Conservation (phyloP, 1,140 invertebrate genomes). For the Bemisia tabaci region DNA sequence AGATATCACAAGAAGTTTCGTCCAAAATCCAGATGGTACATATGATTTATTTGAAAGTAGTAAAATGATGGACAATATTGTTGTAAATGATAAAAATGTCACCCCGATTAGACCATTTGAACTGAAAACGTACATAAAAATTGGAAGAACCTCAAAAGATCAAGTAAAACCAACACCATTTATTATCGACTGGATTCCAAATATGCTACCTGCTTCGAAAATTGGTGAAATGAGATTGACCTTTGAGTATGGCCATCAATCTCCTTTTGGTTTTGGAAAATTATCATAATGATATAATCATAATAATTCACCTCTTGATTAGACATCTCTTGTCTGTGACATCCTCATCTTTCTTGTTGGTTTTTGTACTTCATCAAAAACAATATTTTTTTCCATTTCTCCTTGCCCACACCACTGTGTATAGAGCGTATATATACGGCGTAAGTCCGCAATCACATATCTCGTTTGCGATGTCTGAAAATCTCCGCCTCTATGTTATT, state of each 20-base stretch:
- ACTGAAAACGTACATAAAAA: slow-evolving; percentile 54
- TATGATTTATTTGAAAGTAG: slow-evolving; percentile 44
- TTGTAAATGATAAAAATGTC: slow-evolving; percentile 34
- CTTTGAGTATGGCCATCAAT: slow-evolving; percentile 48
- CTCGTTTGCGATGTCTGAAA: too few relatives aligned
- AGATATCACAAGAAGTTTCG: slow-evolving; percentile 49
- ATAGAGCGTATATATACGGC: too few relatives aligned
- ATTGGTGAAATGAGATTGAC: slow-evolving; percentile 51
- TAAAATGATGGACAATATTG: slow-evolving; percentile 37
- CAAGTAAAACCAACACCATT: slow-evolving; percentile 52
- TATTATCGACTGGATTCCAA: slow-evolving; percentile 62
- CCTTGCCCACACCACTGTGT: too few relatives aligned
- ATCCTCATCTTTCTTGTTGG: too few relatives aligned
- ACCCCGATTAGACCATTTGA: slow-evolving; percentile 47
- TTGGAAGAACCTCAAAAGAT: slow-evolving; percentile 38
- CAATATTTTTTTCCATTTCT: too few relatives aligned
- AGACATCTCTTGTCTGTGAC: too few relatives aligned
- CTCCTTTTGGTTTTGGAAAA: too few relatives aligned
- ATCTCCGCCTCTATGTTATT: too few relatives aligned
- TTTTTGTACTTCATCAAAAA: too few relatives aligned
- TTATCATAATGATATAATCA: too few relatives aligned
- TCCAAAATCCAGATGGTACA: slow-evolving; percentile 48
- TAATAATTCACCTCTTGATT: too few relatives aligned
- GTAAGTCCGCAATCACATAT: too few relatives aligned
- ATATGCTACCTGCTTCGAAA: slow-evolving; percentile 50